Percentiles rank a stretch among this genome's conserved stretches.
Conservation (phyloP, 2,888 invertebrate genomes). For the Malacosoma neustria region DNA sequence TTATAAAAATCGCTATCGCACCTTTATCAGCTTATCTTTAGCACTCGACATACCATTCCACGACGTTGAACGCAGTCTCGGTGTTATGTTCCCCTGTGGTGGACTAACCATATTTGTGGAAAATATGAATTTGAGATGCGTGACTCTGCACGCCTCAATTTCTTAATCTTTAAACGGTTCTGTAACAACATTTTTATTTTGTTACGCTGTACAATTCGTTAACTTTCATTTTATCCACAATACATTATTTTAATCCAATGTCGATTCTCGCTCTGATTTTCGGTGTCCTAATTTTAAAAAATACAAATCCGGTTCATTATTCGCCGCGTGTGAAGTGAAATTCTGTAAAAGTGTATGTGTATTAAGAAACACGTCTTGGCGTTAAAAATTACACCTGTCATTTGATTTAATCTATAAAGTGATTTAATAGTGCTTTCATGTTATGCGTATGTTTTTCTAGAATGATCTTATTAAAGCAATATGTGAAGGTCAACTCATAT, state of each 20-base stretch:
- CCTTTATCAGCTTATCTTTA: constrained; percentile 68
- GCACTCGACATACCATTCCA: constrained; percentile 57
- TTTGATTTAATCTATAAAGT: constrained; percentile 5
- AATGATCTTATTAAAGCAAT: constrained; percentile 30
- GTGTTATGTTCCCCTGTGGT: constrained; percentile 41
- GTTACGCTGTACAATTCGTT: too few relatives aligned
- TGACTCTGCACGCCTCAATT: constrained; percentile 17
- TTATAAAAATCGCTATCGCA: constrained; percentile 45
- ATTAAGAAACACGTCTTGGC: constrained; percentile 6
- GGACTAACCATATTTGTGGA: constrained; percentile 31
- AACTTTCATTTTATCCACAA: too few relatives aligned
- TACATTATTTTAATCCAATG: not conserved
- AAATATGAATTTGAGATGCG: constrained; percentile 29
- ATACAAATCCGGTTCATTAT: not conserved
- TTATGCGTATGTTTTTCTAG: constrained; percentile 27
- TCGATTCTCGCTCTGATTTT: not conserved
- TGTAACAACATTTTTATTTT: too few relatives aligned
- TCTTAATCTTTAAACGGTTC: not conserved
- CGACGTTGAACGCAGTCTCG: constrained; percentile 43
- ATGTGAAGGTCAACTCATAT: constrained; percentile 51
- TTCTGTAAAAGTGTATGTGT: not conserved
- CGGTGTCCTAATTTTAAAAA: not conserved
- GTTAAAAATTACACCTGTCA: constrained; percentile 16
- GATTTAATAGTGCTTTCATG: constrained; percentile 18
- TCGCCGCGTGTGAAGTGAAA: not conserved